A percentile compares a stretch with the other conserved stretches of the same genome.
Evolutionary conservation across 1,140 invertebrate genomes (phyloP).

Genomic region (Rhizoglyphus robini): DNA sequence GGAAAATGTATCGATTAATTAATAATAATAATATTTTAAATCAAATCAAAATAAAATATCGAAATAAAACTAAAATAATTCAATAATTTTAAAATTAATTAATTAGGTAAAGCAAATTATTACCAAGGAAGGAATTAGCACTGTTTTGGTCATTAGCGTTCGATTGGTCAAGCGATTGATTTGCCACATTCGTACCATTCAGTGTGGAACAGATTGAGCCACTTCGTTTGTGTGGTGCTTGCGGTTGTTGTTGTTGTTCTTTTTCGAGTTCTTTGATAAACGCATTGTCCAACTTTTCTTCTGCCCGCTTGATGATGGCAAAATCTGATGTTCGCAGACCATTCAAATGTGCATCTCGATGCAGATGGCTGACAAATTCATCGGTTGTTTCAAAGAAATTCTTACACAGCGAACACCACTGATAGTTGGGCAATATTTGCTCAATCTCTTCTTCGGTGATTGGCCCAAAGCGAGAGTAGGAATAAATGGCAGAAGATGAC

Average conservation of each 20-base stretch:
- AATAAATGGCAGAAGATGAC: background rate
- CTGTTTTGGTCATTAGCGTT: background rate
- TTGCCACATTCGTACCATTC: background rate
- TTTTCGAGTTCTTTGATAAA: background rate
- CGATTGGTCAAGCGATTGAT: background rate
- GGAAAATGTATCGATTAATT: too few species aligned
- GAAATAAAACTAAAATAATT: too few species aligned
- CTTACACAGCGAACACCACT: constrained; percentile 3
- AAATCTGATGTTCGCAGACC: background rate
- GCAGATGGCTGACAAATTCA: constrained; percentile 6
- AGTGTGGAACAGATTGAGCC: background rate
- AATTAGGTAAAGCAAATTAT: background rate
- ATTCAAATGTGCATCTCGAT: background rate
- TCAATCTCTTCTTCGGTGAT: background rate
- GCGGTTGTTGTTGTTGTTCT: background rate
- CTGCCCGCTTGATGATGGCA: background rate
- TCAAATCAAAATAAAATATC: too few species aligned
- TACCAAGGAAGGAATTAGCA: background rate
- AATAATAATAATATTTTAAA: too few species aligned
- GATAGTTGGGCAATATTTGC: background rate
- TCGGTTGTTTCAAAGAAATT: background rate
- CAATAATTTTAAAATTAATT: too few species aligned
- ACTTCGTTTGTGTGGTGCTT: too few species aligned
- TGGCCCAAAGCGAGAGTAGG: too few species aligned
- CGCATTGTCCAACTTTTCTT: background rate